A percentile compares a stretch with the other conserved stretches of the same genome.
These are phyloP conservation scores for Vulpes lagopus DNA, from an alignment of 2,113 vertebrate species.

Conservation along the genomic window DNA sequence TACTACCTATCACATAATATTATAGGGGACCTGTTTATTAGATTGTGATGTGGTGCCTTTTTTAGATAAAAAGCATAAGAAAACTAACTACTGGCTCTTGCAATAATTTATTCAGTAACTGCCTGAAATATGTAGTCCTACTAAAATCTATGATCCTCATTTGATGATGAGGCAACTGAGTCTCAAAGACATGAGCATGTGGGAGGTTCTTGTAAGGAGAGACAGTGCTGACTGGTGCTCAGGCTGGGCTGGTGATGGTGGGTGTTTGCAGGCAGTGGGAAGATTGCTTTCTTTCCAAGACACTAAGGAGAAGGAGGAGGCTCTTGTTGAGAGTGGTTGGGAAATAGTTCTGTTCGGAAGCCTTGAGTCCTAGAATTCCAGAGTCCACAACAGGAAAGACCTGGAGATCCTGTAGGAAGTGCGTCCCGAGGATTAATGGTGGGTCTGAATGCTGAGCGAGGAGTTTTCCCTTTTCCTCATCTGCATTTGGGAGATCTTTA, in stretches of 20 bases:
- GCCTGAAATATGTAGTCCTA: not conserved
- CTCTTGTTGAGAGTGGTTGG: not conserved
- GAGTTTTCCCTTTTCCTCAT: slow-evolving; percentile 62
- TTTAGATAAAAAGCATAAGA: not conserved
- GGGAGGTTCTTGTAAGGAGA: not conserved
- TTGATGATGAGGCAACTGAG: not conserved
- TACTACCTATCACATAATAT: too few species aligned
- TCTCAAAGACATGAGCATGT: not conserved
- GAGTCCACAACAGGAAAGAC: slow-evolving; percentile 72
- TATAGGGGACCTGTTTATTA: not conserved
- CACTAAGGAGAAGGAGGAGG: not conserved
- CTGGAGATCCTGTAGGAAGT: slow-evolving; percentile 64
- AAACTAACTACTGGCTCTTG: not conserved
- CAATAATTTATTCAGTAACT: not conserved
- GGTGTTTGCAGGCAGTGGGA: not conserved
- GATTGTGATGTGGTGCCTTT: not conserved
- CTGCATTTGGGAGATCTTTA: slow-evolving; percentile 66
- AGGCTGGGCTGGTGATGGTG: too few species aligned
- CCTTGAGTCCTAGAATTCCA: slow-evolving; percentile 23
- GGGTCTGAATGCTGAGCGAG: slow-evolving; percentile 58
- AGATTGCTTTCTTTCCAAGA: not conserved
- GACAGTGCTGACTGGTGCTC: fast-evolving
- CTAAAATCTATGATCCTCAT: not conserved
- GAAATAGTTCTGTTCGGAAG: not conserved
- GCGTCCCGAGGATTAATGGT: slow-evolving; percentile 62